Base-by-base conservation (phyloP, 1,140 invertebrate genomes). In the Cydia pomonella region DNA sequence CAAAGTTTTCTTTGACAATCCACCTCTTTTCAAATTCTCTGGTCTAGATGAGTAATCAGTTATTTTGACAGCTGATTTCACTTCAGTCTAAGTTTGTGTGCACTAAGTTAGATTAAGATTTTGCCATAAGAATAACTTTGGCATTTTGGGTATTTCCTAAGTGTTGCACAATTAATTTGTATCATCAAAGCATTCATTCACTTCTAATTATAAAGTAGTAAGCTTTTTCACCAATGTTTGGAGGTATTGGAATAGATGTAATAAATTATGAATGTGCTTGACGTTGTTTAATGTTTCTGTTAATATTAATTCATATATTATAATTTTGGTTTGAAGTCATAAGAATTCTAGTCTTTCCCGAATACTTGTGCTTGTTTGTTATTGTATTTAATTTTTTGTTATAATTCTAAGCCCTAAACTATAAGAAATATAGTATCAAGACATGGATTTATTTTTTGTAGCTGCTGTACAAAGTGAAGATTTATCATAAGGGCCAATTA, bases 371-470 rank as follows among this genome's bases (percentile, higher is more conserved):
- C 50, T 21, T 59, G 53, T 23, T 59, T 59, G 1, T 23, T 59
- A 12, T n/a, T 59, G 18, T 59, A 59, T 59, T 59, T 59, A 59
- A 59, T 59, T 59, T n/a, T 23, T 59, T 23, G 53, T 59, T 23
- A 59, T 59, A 21, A 59, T 59, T 59, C 2, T 59, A 59, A 59
- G 53, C 10, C 53, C 21, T 59, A 23, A 18, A 23, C 53, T 59
- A 23, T 53, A 53, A 53, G 50, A 18, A 53, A 53, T 53, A 59
- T 59, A 23, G 53, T 59, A n/a, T 18, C 7, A 59, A 59, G 13
- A 33, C 13, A 33, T 69, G 29, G 29, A 29, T 69, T 59, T 29
- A 33, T 66, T 33, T 69, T 69, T 69, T 69, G 64, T 69, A 69
- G 64, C 29, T 33, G 29, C 6, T 69, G 41, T 69, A 41, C 64